These are phyloP conservation scores for Lithophane ornitopus DNA, from an alignment of 2,888 invertebrate species.

Conservation along the genomic window DNA sequence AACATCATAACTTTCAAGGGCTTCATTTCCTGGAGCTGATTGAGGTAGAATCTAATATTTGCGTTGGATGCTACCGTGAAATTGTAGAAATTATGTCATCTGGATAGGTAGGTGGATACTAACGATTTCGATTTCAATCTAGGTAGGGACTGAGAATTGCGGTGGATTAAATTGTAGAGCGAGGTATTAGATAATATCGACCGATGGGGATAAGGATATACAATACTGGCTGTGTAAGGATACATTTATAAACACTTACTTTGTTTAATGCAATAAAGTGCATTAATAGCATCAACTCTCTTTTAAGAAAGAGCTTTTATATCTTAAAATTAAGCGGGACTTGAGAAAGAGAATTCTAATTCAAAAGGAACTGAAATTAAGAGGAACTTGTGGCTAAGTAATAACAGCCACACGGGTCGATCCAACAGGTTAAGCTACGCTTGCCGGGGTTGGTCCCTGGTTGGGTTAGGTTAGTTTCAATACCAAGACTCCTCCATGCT, in stretches of 20 bases:
- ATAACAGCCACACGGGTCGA: too few relatives aligned
- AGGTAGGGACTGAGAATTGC: conserved; percentile 23
- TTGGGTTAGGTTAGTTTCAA: too few relatives aligned
- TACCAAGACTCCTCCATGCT: too few relatives aligned
- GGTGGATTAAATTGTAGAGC: conserved; percentile 23
- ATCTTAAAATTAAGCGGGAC: background rate
- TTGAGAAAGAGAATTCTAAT: too few relatives aligned
- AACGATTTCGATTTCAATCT: conserved; percentile 42
- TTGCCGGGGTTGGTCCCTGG: too few relatives aligned
- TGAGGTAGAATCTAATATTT: conserved; percentile 62
- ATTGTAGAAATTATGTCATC: conserved; percentile 39
- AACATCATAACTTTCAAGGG: conserved; percentile 49
- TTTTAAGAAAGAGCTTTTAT: background rate
- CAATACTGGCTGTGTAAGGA: background rate
- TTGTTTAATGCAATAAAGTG: background rate
- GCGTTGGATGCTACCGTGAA: conserved; percentile 48
- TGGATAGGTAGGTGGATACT: conserved; percentile 17
- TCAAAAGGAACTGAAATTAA: too few relatives aligned
- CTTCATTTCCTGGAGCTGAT: conserved; percentile 58
- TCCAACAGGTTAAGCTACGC: too few relatives aligned
- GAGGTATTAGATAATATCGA: conserved; percentile 11
- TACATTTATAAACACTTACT: background rate
- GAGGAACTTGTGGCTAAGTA: too few relatives aligned
- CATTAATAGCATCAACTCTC: too few relatives aligned
- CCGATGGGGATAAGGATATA: background rate